Conservation (phyloP, 2,888 invertebrate genomes). For the Spisula solida region DNA sequence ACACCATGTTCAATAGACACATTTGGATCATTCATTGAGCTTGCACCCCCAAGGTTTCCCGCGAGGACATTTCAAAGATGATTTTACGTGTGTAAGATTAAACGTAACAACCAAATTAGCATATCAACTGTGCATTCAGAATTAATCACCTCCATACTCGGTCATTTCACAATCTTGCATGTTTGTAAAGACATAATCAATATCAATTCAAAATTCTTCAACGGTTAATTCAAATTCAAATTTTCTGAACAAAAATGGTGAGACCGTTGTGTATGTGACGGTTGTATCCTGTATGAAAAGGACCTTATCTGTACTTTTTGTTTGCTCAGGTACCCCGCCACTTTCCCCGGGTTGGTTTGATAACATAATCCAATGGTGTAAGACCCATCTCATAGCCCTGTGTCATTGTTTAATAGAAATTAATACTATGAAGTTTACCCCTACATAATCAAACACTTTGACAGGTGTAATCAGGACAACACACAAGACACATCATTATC, state of each 20-base stretch:
- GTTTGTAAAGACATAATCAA: neutral
- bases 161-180: neutral
- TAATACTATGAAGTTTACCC: neutral
- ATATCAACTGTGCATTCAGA: neutral
- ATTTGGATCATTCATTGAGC: neutral
- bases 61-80: neutral
- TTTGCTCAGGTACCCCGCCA: neutral
- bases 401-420: constrained; percentile 4
- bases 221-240: constrained; percentile 12
- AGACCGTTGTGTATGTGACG: neutral
- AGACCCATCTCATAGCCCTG: neutral
- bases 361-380: neutral
- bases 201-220: neutral
- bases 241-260: neutral
- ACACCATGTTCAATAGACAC: neutral
- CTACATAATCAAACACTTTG: neutral
- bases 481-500: too few relatives aligned
- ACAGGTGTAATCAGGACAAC: neutral
- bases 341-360: neutral
- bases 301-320: neutral
- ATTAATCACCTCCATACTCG: neutral
- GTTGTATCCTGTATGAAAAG: neutral
- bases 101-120: neutral
- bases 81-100: neutral
- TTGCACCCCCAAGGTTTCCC: neutral